Percentiles rank a stretch among this genome's conserved stretches.
Conservation (phyloP, 2,113 vertebrate species). For the Pterophyllum scalare region DNA sequence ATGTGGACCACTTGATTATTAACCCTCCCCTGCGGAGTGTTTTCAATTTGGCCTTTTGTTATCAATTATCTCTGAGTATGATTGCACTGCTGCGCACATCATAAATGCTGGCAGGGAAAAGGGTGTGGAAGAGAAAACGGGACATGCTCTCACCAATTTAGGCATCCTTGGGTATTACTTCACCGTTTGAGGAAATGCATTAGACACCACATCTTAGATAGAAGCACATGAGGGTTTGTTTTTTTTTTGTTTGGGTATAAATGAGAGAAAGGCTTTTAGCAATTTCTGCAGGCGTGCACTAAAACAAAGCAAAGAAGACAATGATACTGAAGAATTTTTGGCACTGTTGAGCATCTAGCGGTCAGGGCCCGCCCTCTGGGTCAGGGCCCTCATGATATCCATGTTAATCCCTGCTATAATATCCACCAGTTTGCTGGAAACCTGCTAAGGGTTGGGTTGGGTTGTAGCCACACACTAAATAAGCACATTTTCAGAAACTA, state of each 20-base stretch:
- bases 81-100: slow-evolving; percentile 58
- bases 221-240: background rate
- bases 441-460: background rate
- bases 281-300: background rate
- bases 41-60: slow-evolving; percentile 74
- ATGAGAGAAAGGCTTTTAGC: background rate
- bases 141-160: background rate
- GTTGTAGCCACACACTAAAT: background rate
- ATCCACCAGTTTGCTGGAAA: background rate
- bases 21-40: slow-evolving; percentile 61
- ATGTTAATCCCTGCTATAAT: background rate
- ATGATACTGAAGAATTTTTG: background rate
- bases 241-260: slow-evolving; percentile 9
- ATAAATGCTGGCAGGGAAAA: slow-evolving; percentile 18
- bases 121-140: slow-evolving; percentile 29
- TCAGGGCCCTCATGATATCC: background rate
- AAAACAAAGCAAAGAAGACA: slow-evolving; percentile 1
- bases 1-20: slow-evolving; percentile 68
- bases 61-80: slow-evolving; percentile 63
- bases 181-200: slow-evolving; percentile 30
- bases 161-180: slow-evolving; percentile 25
- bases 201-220: slow-evolving; percentile 3
- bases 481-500: background rate
- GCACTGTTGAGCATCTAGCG: background rate
- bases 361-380: background rate